Evolutionary conservation across 1,140 invertebrate genomes (phyloP).

Genomic region (Drosophila ananassae): DNA sequence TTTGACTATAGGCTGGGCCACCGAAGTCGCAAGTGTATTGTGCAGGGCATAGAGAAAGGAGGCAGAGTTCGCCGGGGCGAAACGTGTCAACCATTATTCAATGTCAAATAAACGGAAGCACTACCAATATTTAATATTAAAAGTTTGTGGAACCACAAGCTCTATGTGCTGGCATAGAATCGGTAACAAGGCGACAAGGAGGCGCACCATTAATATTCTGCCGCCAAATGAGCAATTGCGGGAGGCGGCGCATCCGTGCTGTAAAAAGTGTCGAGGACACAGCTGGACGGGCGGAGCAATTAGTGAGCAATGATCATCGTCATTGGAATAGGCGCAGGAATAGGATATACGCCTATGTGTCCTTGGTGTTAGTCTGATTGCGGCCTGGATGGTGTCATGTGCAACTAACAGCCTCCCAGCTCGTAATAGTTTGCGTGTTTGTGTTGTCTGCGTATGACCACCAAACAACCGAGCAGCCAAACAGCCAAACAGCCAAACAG

Average conservation of each 20-base stretch:
- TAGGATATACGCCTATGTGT: neutral
- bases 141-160: slow-evolving; percentile 2
- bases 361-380: slow-evolving; percentile 25
- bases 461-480: neutral
- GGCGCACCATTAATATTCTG: slow-evolving; percentile 8
- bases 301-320: slow-evolving; percentile 15
- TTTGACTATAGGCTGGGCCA: no score
- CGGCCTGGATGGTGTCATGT: slow-evolving; percentile 43
- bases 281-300: slow-evolving; percentile 19
- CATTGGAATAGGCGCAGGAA: neutral
- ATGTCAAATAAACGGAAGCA: neutral
- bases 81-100: neutral
- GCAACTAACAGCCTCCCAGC: slow-evolving; percentile 52
- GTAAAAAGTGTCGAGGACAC: slow-evolving; percentile 11
- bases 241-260: neutral
- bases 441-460: slow-evolving; percentile 6
- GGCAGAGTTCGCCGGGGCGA: neutral
- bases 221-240: slow-evolving; percentile 11
- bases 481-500: neutral
- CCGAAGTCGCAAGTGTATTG: no score
- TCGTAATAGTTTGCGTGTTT: slow-evolving; percentile 36
- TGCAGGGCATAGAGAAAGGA: no score
- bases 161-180: no score
- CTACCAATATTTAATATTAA: slow-evolving; percentile 2
- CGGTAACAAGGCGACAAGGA: neutral